Evolutionary conservation across 2,888 invertebrate genomes (phyloP).

Genomic region (Cantharis flavilabris): DNA sequence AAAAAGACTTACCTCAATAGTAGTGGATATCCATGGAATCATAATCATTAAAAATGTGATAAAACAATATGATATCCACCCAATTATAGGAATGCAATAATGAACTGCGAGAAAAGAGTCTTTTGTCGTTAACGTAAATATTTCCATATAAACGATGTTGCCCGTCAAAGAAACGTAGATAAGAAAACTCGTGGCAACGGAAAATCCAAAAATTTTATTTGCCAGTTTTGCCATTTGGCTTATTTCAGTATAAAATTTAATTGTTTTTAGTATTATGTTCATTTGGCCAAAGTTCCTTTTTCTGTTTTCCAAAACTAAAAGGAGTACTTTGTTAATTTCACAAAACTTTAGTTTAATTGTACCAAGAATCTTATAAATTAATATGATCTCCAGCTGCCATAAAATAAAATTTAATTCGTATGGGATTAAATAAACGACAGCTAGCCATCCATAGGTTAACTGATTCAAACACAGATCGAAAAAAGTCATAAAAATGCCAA

Average conservation of each 20-base stretch:
- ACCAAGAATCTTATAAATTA: not conserved
- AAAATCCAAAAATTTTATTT: too few relatives aligned
- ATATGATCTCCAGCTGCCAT: not conserved
- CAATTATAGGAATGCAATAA: not conserved
- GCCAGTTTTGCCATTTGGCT: too few relatives aligned
- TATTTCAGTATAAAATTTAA: too few relatives aligned
- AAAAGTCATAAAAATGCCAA: not conserved
- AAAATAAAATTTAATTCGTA: not conserved
- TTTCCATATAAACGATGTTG: not conserved
- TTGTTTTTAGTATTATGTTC: too few relatives aligned
- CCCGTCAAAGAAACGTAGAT: not conserved
- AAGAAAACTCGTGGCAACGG: not conserved
- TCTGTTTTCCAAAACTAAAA: not conserved
- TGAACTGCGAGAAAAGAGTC: not conserved
- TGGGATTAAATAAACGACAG: not conserved
- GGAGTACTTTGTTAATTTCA: not conserved
- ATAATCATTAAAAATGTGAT: not conserved
- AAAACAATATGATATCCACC: not conserved
- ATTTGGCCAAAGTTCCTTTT: not conserved
- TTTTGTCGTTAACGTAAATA: not conserved
- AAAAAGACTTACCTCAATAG: not conserved
- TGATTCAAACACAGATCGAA: not conserved
- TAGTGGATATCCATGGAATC: not conserved
- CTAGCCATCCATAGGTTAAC: not conserved
- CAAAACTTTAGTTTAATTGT: not conserved